A percentile compares a stretch with the other conserved stretches of the same genome.
phyloP scores from a whole-genome alignment of 2,113 vertebrate species.

The Pseudorectes ferrugineus region DNA sequence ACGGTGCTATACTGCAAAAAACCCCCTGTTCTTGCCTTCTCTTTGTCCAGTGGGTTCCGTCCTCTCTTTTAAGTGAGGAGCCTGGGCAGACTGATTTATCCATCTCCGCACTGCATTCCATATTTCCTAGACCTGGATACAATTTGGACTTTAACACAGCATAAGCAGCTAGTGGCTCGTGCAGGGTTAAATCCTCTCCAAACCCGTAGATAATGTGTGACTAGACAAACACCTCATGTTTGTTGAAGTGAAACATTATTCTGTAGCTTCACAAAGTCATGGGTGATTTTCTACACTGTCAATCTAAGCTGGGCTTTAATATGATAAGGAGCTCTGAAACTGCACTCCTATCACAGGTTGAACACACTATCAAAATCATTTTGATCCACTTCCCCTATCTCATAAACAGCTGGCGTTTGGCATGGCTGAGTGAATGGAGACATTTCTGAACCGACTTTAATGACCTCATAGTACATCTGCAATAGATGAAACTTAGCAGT shows the following conservation, averaged over 20 bases:
- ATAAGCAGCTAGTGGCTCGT: background rate
- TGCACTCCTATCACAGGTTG: background rate
- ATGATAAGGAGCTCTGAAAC: slow-evolving; percentile 40
- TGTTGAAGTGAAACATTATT: slow-evolving; percentile 1
- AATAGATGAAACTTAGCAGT: background rate
- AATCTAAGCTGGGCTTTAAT: slow-evolving; percentile 22
- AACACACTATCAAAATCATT: slow-evolving; percentile 25
- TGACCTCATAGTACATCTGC: background rate
- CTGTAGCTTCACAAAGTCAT: slow-evolving; percentile 34
- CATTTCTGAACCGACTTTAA: slow-evolving; percentile 30
- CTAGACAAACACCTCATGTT: background rate
- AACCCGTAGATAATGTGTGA: background rate
- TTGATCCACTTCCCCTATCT: slow-evolving; percentile 32
- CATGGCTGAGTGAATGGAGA: slow-evolving; percentile 36
- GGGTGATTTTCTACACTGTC: slow-evolving; percentile 47
- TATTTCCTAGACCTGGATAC: background rate
- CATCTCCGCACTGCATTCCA: background rate
- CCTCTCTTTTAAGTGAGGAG: background rate
- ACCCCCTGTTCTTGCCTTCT: background rate
- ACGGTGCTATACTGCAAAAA: background rate
- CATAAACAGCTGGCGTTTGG: slow-evolving; percentile 50
- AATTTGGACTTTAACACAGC: background rate
- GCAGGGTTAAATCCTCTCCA: background rate
- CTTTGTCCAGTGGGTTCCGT: background rate
- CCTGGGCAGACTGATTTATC: background rate